Evolutionary conservation across 2,113 vertebrate genomes (phyloP), one percentile per base, ranked within the genome.

Genomic region (Smithornis capensis): DNA sequence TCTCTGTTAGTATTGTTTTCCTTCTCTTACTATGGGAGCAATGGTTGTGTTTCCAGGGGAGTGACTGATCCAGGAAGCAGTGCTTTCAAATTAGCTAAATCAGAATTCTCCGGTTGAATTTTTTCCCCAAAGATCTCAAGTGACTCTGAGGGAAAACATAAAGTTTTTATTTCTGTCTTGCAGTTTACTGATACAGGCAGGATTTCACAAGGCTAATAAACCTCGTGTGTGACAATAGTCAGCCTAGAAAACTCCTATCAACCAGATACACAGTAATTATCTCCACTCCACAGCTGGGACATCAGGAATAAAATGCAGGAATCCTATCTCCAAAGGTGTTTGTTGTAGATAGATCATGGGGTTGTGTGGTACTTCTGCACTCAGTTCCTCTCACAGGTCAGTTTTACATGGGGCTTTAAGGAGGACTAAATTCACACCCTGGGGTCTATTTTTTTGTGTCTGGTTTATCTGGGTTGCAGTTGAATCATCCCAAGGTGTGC

Each of bases 41-140:
- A 62, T 37, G 28, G 37, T 10, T 56, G 52, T 71, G 49, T 89
- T 94, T 84, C 60, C 82, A 65, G 56, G 69, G 44, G 71, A 87
- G 53, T 8, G 25, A 75, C 35, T 75, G 73, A 70, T 67, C 44
- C 75, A 70, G 75, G 59, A 83, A 33, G 52, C 17, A n/a, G 9
- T 67, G 71, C 89, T 89, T 96, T 79, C 88, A 73, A 87, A 88
- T 87, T 29, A 93, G 86, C 35, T 90, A 90, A 73, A 93, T 87
- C 14, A 31, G 57, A 86, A 60, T 87, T 81, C 63, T 86, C 55
- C n/a, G 52, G 9, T 2, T 3, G 90, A 74, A 63, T 64, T 60
- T 88, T 80, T 56, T 35, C 78, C 53, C 1, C 2, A 53, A 92
- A 92, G 49, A n/a, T 75, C 47, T 90, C 47, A 38, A 76, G 40